phyloP scores from a whole-genome alignment of 2,888 invertebrate species.

The Crocallis elinguaria region DNA sequence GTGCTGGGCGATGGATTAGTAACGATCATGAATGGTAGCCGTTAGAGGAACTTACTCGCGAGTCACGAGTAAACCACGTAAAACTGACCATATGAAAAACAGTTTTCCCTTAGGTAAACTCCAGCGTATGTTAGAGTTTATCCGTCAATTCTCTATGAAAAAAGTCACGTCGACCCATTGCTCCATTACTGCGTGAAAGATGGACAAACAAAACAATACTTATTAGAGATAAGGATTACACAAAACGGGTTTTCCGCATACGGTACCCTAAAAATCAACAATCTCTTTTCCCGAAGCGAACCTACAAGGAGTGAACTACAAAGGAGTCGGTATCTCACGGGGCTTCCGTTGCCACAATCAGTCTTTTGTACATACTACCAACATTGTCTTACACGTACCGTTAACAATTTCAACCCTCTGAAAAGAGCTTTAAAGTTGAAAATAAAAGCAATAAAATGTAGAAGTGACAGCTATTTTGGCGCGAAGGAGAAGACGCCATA shows the following conservation, averaged over 20 bases:
- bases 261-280: slow-evolving; percentile 29
- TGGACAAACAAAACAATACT: no score
- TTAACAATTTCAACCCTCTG: slow-evolving; percentile 14
- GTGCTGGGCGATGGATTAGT: no score
- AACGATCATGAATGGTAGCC: no score
- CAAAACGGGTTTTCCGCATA: background rate
- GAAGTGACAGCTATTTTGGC: slow-evolving; percentile 33
- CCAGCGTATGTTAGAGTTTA: no score
- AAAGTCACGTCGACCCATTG: no score
- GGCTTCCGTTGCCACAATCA: slow-evolving; percentile 54
- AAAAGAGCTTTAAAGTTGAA: background rate
- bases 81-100: no score
- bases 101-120: no score
- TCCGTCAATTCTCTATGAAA: no score
- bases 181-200: no score
- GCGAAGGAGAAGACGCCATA: slow-evolving; percentile 40
- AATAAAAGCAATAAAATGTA: slow-evolving; percentile 6
- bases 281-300: slow-evolving; percentile 27
- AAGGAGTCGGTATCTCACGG: slow-evolving; percentile 39
- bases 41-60: no score
- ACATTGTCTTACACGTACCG: slow-evolving; percentile 25
- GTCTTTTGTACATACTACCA: slow-evolving; percentile 45
- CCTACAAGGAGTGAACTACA: slow-evolving; percentile 36
- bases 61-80: no score
- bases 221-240: no score